A percentile compares a stretch with the other conserved stretches of the same genome.
Conservation (phyloP, 2,888 invertebrate genomes). For the Synergus japonicus region DNA sequence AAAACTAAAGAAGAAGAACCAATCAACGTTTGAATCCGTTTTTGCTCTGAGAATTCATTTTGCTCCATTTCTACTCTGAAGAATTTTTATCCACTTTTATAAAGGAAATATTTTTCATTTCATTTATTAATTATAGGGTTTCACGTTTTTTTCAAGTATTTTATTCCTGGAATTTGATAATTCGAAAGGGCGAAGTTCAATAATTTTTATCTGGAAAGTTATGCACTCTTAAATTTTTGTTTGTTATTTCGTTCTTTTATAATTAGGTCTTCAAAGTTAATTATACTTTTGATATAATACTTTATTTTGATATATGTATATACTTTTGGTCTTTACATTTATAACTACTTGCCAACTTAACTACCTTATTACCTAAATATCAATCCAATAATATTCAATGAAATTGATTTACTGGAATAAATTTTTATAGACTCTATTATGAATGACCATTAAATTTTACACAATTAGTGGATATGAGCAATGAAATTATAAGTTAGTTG, state of each 20-base stretch:
- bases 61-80: no score
- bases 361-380: neutral
- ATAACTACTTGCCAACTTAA: no score
- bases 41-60: no score
- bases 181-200: neutral
- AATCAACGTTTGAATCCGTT: no score
- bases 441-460: no score
- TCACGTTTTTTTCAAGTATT: neutral
- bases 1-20: no score
- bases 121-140: neutral
- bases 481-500: no score
- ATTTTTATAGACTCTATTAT: no score
- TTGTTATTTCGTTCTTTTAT: neutral
- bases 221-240: neutral
- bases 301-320: neutral
- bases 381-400: neutral
- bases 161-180: conserved; percentile 2
- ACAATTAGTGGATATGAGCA: no score
- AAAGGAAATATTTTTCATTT: no score
- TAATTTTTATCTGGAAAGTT: neutral
- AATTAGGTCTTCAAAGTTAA: neutral
- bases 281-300: neutral
- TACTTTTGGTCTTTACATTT: neutral
- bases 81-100: no score
- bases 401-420: neutral